Conservation (phyloP, 2,888 invertebrate genomes). For the Embidobia sp. region DNA sequence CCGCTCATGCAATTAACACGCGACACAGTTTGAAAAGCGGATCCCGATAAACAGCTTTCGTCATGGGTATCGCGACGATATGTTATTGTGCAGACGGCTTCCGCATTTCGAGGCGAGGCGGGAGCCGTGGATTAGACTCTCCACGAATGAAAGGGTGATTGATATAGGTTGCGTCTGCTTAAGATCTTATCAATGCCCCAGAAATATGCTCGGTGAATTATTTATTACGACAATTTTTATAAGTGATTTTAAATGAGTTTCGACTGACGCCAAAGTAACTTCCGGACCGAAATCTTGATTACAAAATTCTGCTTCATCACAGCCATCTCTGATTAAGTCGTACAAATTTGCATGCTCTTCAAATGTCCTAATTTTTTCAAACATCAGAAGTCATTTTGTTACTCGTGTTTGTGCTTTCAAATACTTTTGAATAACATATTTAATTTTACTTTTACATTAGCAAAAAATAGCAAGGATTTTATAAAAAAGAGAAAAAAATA, state of each 20-base stretch:
- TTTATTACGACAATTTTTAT: not conserved
- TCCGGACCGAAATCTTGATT: too few relatives aligned
- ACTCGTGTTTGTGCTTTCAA: too few relatives aligned
- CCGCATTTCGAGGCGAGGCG: not conserved
- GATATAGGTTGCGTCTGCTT: not conserved
- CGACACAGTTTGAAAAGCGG: conserved; percentile 29
- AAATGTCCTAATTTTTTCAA: too few relatives aligned
- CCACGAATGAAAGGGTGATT: conserved; percentile 7
- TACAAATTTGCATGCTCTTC: too few relatives aligned
- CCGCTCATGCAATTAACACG: conserved; percentile 45
- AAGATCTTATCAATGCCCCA: not conserved
- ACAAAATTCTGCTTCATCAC: too few relatives aligned
- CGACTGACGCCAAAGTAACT: too few relatives aligned
- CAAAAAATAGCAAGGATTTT: too few relatives aligned
- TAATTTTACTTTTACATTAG: too few relatives aligned
- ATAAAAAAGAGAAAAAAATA: too few relatives aligned
- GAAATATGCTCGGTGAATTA: not conserved
- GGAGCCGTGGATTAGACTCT: conserved; percentile 1
- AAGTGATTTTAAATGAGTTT: not conserved
- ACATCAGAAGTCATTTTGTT: too few relatives aligned
- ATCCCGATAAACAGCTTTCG: conserved; percentile 27
- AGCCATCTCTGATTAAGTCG: too few relatives aligned
- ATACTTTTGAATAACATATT: too few relatives aligned
- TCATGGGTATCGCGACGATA: not conserved
- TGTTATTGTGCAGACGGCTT: not conserved